Percentiles rank a stretch among this genome's conserved stretches.
phyloP scores from a whole-genome alignment of 2,797 vertebrate species.

The Onychomys torridus region DNA sequence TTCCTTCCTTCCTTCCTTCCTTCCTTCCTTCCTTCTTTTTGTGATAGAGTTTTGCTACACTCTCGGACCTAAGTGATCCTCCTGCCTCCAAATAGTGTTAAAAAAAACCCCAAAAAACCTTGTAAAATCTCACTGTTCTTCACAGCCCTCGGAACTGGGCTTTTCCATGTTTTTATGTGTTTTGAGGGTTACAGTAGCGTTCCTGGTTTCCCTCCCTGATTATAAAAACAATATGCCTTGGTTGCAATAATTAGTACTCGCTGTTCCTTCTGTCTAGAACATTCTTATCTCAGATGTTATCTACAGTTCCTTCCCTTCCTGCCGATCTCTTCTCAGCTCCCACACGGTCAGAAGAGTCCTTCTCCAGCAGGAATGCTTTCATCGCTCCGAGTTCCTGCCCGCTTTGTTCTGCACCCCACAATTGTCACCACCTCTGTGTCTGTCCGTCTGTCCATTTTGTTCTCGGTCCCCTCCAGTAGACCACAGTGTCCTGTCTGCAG shows the following conservation, averaged over 20 bases:
- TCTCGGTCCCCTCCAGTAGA: neutral
- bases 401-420: accelerated
- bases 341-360: neutral
- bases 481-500: no score
- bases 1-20: accelerated
- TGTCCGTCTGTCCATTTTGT: neutral
- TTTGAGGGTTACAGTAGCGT: conserved; percentile 52
- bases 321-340: neutral
- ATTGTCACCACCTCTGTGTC: accelerated
- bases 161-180: conserved; percentile 47
- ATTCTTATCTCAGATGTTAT: conserved; percentile 64
- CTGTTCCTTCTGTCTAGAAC: conserved; percentile 67
- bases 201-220: neutral
- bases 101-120: no score
- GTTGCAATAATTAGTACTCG: conserved; percentile 37
- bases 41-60: neutral
- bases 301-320: conserved; percentile 31
- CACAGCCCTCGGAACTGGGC: neutral
- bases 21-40: no score
- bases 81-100: neutral
- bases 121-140: conserved; percentile 21
- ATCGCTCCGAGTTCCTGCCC: neutral
- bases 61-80: neutral
- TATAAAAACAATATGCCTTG: conserved; percentile 61
- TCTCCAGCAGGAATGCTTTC: neutral